Evolutionary conservation across 2,113 vertebrate species (phyloP).

Genomic region (Xiphias gladius): DNA sequence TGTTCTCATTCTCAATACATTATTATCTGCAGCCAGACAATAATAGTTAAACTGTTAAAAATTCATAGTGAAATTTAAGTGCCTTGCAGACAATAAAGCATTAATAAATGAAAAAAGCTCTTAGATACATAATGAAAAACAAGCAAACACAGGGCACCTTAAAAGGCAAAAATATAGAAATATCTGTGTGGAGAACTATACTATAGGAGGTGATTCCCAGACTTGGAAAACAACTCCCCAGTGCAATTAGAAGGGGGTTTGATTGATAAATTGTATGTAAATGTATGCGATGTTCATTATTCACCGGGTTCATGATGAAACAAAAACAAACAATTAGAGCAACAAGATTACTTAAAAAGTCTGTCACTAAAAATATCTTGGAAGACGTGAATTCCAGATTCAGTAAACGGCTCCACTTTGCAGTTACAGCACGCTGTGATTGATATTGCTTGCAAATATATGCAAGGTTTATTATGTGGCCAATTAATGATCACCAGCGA

Average conservation of each 20-base stretch:
- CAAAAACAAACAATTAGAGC: constrained; percentile 57
- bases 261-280: constrained; percentile 55
- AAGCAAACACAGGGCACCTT: not conserved
- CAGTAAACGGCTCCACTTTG: not conserved
- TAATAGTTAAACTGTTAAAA: constrained; percentile 32
- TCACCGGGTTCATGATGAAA: constrained; percentile 43
- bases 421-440: not conserved
- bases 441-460: constrained; percentile 31
- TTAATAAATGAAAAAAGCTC: constrained; percentile 31
- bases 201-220: constrained; percentile 19
- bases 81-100: constrained; percentile 14
- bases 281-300: constrained; percentile 46
- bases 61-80: constrained; percentile 6
- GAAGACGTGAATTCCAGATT: constrained; percentile 12
- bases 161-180: not conserved
- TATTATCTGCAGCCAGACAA: constrained; percentile 12
- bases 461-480: constrained; percentile 10
- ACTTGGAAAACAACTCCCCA: not conserved
- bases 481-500: constrained; percentile 28
- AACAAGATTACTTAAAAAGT: constrained; percentile 9
- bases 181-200: not conserved
- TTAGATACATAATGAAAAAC: not conserved
- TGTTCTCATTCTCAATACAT: constrained; percentile 3
- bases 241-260: constrained; percentile 1
- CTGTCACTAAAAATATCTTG: not conserved